These are phyloP conservation scores for Drosophila austrosaltans DNA, from an alignment of 2,888 invertebrate genomes.

Conservation along the genomic window DNA sequence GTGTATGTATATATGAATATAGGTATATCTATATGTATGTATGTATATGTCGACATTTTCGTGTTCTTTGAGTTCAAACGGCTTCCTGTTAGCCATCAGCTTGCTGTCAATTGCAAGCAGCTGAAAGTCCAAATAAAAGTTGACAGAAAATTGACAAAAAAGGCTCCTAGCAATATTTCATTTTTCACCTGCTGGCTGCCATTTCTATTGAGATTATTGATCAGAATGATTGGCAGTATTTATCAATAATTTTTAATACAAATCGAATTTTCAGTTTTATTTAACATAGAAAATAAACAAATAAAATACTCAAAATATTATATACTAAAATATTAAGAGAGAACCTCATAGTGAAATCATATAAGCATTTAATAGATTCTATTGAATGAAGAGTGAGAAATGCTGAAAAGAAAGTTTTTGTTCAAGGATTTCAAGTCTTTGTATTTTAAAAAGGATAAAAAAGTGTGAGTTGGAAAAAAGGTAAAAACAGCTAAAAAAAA, in stretches of 20 bases:
- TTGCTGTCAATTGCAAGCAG: conserved; percentile 6
- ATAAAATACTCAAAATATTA: no score
- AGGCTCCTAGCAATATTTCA: not conserved
- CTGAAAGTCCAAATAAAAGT: conserved; percentile 2
- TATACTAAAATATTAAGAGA: no score
- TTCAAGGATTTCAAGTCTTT: no score
- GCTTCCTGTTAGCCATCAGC: not conserved
- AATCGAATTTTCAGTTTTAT: not conserved
- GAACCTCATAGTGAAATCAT: no score
- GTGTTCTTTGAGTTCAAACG: not conserved
- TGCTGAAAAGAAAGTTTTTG: no score
- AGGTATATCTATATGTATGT: not conserved
- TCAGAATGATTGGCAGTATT: not conserved
- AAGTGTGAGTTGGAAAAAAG: no score
- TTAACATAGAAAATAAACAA: no score
- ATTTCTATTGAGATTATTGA: not conserved
- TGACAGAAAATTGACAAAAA: conserved; percentile 9
- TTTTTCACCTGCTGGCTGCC: not conserved
- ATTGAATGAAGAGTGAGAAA: no score
- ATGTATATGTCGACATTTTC: not conserved
- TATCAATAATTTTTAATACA: not conserved
- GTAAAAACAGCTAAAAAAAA: no score
- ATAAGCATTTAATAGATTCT: no score
- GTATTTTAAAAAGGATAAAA: no score
- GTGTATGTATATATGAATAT: not conserved